Conservation (phyloP, 2,113 vertebrate species). For the Brienomyrus brachyistius region DNA sequence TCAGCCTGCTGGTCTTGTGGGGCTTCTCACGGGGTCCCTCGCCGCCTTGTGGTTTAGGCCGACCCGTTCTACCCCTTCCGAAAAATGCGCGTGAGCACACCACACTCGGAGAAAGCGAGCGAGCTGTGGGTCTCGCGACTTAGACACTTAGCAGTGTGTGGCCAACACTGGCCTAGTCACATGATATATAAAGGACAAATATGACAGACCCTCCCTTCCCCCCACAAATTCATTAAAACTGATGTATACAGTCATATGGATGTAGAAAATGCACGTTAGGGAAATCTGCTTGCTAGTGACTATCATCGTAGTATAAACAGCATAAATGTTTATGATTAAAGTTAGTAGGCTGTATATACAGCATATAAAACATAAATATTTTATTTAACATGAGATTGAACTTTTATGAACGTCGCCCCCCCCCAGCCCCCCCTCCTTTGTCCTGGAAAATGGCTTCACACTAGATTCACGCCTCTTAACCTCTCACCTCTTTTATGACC, state of each 20-base stretch:
- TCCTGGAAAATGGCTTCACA: background rate
- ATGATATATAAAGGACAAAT: background rate
- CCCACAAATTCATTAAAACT: background rate
- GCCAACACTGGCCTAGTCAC: background rate
- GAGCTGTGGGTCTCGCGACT: background rate
- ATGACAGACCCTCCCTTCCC: background rate
- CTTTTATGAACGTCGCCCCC: background rate
- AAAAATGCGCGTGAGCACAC: slow-evolving; percentile 18
- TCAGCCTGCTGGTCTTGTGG: slow-evolving; percentile 49
- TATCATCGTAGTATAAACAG: background rate
- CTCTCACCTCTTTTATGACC: background rate
- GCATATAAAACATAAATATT: background rate
- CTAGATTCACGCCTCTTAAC: background rate
- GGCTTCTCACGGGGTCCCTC: slow-evolving; percentile 45
- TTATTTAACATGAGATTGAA: background rate
- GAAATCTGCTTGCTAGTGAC: background rate
- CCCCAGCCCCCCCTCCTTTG: background rate
- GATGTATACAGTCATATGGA: background rate
- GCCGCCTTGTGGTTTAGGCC: slow-evolving; percentile 38
- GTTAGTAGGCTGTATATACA: background rate
- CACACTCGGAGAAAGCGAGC: background rate
- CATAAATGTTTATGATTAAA: background rate
- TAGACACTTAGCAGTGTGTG: background rate
- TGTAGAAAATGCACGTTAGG: background rate
- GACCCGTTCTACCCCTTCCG: slow-evolving; percentile 32